Evolutionary conservation across 2,888 invertebrate species (phyloP), one percentile per base, ranked within the genome.

Genomic region (Ophion slaviceki): DNA sequence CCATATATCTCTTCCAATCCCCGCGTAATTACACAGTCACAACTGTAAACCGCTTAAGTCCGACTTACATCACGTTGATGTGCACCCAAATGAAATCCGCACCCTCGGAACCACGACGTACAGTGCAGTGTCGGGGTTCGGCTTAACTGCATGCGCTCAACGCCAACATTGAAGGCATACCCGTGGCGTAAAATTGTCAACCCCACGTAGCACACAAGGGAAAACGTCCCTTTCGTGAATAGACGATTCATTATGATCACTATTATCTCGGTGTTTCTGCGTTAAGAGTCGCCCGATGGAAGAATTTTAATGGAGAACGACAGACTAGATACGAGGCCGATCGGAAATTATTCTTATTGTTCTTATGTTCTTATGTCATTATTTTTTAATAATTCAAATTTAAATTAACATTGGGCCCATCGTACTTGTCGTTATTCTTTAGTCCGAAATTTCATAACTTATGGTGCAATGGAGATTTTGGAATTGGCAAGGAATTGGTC

Each of bases 21-120:
- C 75, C 85, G 79, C 66, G 59, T 82, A 85, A 85, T 85, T 85
- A 79, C 85, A 68, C 75, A 81, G 74, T 70, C 82, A 66, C 78
- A n/a, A 64, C 64, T 66, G 78, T 79, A 82, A 82, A 61, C 82
- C 85, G 81, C 81, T 85, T 71, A 66, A 76, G 66, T 59, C 78
- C 70, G 68, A 85, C 74, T 85, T 78, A 74, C 68, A 70, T 80
- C 47, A 45, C 32, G 70, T 70, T 66, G 59, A 66, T 67, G 67
- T 20, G 59, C 61, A 40, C 20, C 64, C 61, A 24, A 68, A 74
- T 45, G 57, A 72, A 74, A 74, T 45, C 59, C 40, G 24, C 28
- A 57, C 32, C 7, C 57, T 40, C 40, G 45, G 59, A 40, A 40
- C 40, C 45, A 17, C 36, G 36, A 36, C 17, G 61, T 14, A 10